Conservation (phyloP, 2,797 vertebrate genomes). For the Gymnocypris eckloni region DNA sequence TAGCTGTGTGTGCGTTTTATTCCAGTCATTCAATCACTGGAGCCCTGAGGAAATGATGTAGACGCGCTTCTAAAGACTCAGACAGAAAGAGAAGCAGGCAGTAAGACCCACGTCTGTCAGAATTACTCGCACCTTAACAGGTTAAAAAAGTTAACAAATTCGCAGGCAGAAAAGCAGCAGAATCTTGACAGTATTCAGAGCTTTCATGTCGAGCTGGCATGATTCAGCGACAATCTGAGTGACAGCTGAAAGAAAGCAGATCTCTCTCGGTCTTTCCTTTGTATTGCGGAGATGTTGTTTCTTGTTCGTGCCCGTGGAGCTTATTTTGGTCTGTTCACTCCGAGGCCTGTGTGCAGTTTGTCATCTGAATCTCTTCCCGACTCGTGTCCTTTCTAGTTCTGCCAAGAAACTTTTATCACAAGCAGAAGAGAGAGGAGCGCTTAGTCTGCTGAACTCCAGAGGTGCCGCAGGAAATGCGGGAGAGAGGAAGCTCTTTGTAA, state of each 20-base stretch:
- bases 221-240: conserved; percentile 45
- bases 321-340: conserved; percentile 43
- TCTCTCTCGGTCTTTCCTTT: conserved; percentile 48
- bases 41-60: conserved; percentile 9
- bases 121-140: conserved; percentile 26
- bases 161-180: conserved; percentile 40
- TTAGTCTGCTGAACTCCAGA: conserved; percentile 52
- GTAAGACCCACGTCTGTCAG: conserved; percentile 20
- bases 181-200: conserved; percentile 15
- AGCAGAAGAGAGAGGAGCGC: conserved; percentile 45
- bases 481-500: conserved; percentile 37
- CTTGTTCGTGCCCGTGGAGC: conserved; percentile 30
- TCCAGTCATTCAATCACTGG: conserved; percentile 17
- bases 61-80: neutral
- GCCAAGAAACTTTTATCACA: conserved; percentile 55
- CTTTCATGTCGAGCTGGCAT: conserved; percentile 47
- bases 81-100: conserved; percentile 30
- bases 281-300: conserved; percentile 28
- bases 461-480: conserved; percentile 29
- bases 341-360: conserved; percentile 43
- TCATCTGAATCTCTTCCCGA: conserved; percentile 45
- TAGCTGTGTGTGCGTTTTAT: conserved; percentile 6
- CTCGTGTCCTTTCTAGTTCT: conserved; percentile 51
- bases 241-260: conserved; percentile 44
- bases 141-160: conserved; percentile 49